Percentiles rank a stretch among this genome's conserved stretches.
Conservation (phyloP, 2,888 invertebrate genomes). For the Crioceris asparagi region DNA sequence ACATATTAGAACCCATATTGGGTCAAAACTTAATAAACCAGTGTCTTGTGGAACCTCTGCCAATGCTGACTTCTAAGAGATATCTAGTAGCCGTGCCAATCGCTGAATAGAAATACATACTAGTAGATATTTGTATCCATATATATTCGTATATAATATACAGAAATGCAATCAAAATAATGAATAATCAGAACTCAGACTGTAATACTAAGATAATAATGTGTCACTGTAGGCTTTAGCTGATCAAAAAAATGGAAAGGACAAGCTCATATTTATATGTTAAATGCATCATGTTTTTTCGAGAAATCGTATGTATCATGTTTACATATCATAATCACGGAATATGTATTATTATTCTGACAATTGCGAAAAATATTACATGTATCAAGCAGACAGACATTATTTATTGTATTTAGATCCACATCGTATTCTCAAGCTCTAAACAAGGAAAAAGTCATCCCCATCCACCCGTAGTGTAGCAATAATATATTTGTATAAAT, state of each 20-base stretch:
- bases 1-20: no score
- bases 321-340: conserved; percentile 26
- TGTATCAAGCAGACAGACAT: no score
- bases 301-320: conserved; percentile 18
- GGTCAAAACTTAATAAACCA: no score
- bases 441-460: conserved; percentile 20
- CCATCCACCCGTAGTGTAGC: conserved; percentile 31
- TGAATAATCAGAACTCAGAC: conserved; percentile 28
- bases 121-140: no score
- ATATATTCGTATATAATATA: no score
- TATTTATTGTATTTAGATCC: not conserved
- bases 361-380: not conserved
- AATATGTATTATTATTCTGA: no score
- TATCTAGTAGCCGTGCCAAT: conserved; percentile 1
- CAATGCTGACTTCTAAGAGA: no score
- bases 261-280: not conserved
- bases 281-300: conserved; percentile 7
- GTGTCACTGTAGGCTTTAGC: conserved; percentile 26
- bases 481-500: conserved; percentile 34
- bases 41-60: no score
- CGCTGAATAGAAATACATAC: no score
- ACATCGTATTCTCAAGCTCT: conserved; percentile 14
- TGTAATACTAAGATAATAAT: conserved; percentile 38
- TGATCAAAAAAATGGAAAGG: not conserved
- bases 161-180: conserved; percentile 18